A percentile compares a stretch with the other conserved stretches of the same genome.
Conservation (phyloP, 2,797 vertebrate species). For the Microhierax caerulescens region DNA sequence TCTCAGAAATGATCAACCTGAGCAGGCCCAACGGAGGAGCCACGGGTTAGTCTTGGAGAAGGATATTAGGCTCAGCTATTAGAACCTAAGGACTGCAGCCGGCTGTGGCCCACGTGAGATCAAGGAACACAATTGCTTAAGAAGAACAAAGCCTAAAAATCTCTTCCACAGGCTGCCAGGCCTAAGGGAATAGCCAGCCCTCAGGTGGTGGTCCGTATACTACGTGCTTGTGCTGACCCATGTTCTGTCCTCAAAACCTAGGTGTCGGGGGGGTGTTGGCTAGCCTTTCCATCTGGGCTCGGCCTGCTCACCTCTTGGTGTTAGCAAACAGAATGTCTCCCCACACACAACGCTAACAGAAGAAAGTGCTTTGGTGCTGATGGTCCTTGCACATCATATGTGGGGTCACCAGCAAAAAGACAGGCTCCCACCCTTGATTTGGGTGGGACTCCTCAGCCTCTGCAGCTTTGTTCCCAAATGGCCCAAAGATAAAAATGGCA, state of each 20-base stretch:
- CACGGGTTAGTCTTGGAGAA: not conserved
- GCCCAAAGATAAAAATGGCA: not conserved
- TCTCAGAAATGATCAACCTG: not conserved
- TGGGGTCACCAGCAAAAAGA: not conserved
- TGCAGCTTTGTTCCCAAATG: not conserved
- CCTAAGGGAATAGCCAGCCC: not conserved
- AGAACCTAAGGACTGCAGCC: not conserved
- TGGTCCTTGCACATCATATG: not conserved
- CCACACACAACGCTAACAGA: accelerated
- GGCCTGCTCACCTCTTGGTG: not conserved
- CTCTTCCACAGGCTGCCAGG: not conserved
- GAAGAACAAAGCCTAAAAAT: not conserved
- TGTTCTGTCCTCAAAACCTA: not conserved
- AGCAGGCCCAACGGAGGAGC: not conserved
- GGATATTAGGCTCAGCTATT: not conserved
- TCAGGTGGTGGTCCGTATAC: not conserved
- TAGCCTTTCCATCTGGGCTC: no score
- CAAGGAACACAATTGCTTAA: not conserved
- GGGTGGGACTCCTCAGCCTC: not conserved
- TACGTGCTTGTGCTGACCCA: not conserved
- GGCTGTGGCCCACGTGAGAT: not conserved
- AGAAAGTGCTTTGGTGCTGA: not conserved
- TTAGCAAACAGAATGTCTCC: not conserved
- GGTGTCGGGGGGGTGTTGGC: accelerated
- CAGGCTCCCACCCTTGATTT: not conserved